These are phyloP conservation scores for Cataglyphis livida DNA, from an alignment of 2,888 invertebrate genomes.

Conservation along the genomic window DNA sequence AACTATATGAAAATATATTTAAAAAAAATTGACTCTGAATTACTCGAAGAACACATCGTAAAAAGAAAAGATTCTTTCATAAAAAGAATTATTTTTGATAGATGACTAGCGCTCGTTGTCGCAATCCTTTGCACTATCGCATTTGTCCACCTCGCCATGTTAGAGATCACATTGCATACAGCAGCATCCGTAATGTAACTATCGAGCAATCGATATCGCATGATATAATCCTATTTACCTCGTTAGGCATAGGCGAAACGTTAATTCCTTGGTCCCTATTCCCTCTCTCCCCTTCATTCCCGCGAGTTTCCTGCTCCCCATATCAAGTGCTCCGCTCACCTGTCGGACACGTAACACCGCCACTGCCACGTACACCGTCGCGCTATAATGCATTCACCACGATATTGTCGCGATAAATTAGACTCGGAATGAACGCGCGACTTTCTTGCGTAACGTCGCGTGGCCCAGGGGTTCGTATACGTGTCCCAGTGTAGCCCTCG, in stretches of 20 bases:
- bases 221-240: slow-evolving; percentile 73
- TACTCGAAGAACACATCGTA: neutral
- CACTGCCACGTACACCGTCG: slow-evolving; percentile 60
- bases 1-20: neutral
- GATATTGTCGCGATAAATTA: slow-evolving; percentile 73
- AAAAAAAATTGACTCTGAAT: neutral
- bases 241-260: slow-evolving; percentile 68
- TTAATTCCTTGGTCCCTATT: slow-evolving; percentile 66
- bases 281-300: slow-evolving; percentile 40
- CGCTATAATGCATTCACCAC: slow-evolving; percentile 50
- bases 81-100: neutral
- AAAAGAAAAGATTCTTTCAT: neutral
- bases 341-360: slow-evolving; percentile 64
- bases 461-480: slow-evolving; percentile 53
- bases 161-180: slow-evolving; percentile 35
- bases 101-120: neutral
- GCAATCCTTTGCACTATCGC: neutral
- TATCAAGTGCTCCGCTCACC: slow-evolving; percentile 56
- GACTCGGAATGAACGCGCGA: slow-evolving; percentile 75
- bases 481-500: slow-evolving; percentile 48
- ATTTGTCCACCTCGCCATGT: slow-evolving; percentile 19
- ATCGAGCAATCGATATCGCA: slow-evolving; percentile 66
- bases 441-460: slow-evolving; percentile 68
- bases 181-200: slow-evolving; percentile 21
- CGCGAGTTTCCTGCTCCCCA: slow-evolving; percentile 16